phyloP scores from a whole-genome alignment of 2,888 invertebrate genomes.

The Archaeoteleia sp. region DNA sequence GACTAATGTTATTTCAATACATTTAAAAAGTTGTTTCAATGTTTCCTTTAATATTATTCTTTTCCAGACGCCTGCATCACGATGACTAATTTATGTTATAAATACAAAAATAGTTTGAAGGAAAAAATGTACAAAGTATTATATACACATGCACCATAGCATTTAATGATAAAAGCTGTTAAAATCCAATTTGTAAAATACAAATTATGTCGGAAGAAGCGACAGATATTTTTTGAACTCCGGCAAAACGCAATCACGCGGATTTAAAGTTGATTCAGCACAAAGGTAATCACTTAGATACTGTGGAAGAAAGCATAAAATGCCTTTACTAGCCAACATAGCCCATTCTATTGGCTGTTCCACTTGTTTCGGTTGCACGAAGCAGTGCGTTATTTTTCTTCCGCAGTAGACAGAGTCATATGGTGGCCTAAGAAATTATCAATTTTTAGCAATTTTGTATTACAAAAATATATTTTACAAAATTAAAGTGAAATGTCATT shows the following conservation, averaged over 20 bases:
- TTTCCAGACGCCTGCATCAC: too few species aligned
- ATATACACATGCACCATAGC: too few species aligned
- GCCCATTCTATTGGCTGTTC: constrained; percentile 77
- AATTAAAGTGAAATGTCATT: too few species aligned
- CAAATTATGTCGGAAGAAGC: constrained; percentile 65
- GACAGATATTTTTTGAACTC: constrained; percentile 71
- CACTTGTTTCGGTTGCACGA: constrained; percentile 79
- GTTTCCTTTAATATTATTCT: too few species aligned
- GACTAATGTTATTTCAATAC: too few species aligned
- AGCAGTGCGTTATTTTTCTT: constrained; percentile 81
- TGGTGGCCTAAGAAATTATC: constrained; percentile 65
- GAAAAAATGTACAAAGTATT: too few species aligned
- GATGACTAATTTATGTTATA: too few species aligned
- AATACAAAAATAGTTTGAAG: too few species aligned
- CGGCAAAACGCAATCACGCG: constrained; percentile 66
- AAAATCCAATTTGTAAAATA: too few species aligned
- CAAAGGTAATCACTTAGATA: constrained; percentile 79
- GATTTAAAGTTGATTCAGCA: constrained; percentile 59
- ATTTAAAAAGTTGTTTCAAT: too few species aligned
- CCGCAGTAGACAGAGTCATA: constrained; percentile 66
- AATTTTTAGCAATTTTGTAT: constrained; percentile 14
- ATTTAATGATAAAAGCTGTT: too few species aligned
- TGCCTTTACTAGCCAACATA: constrained; percentile 76
- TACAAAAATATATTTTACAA: not conserved
- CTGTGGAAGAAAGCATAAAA: constrained; percentile 81